Percentiles rank a stretch among this genome's conserved stretches.
Evolutionary conservation across 1,140 invertebrate genomes (phyloP).

Genomic region (Cydia strobilella): DNA sequence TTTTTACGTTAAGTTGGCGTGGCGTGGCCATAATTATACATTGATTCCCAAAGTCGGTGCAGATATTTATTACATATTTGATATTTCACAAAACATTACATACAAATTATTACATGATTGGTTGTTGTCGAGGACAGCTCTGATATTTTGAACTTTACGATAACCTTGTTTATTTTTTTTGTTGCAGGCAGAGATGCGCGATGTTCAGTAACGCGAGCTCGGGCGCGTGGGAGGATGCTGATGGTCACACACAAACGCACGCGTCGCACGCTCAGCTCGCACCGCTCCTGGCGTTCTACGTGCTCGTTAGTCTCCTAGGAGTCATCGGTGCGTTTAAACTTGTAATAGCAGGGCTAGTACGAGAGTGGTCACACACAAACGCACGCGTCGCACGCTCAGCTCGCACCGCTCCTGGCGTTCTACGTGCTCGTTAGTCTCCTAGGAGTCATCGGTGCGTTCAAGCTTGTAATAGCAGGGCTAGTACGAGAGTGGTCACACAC

Average conservation of each 20-base stretch:
- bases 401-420: constrained; percentile 63
- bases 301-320: constrained; percentile 69
- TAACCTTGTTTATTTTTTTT: constrained; percentile 9
- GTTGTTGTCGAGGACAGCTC: neutral
- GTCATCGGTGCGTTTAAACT: constrained; percentile 61
- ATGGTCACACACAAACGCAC: constrained; percentile 42
- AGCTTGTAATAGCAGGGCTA: neutral
- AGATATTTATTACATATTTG: too few species aligned
- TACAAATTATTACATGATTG: neutral
- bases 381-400: constrained; percentile 50
- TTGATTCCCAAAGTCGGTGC: too few species aligned
- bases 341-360: too few species aligned
- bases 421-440: constrained; percentile 71
- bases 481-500: neutral
- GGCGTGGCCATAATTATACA: too few species aligned
- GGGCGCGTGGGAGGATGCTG: constrained; percentile 41
- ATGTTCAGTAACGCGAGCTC: constrained; percentile 67
- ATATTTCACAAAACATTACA: too few species aligned
- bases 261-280: constrained; percentile 55
- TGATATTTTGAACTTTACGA: neutral
- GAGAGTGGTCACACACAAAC: constrained; percentile 11
- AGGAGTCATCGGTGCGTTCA: constrained; percentile 66
- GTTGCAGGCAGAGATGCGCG: constrained; percentile 60
- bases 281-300: constrained; percentile 66
- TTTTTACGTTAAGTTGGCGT: too few species aligned